Conservation (phyloP, 2,888 invertebrate species). For the Cheilosia urbana region DNA sequence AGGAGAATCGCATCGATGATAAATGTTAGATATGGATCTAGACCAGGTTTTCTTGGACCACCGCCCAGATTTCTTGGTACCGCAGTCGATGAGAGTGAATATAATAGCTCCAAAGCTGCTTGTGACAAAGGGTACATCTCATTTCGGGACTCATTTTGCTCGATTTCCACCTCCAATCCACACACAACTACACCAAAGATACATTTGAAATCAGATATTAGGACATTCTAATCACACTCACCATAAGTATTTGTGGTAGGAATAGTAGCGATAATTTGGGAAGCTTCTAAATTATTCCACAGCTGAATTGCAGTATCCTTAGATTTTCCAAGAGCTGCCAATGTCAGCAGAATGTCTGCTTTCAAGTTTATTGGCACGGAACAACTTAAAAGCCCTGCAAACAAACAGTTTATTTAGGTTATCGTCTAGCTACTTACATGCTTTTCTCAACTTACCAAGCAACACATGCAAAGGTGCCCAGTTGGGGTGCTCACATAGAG, state of each 20-base stretch:
- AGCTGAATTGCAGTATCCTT: slow-evolving; percentile 91
- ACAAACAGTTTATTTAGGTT: neutral
- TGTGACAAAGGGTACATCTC: slow-evolving; percentile 95
- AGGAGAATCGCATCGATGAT: slow-evolving; percentile 91
- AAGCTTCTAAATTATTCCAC: slow-evolving; percentile 94
- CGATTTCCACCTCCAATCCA: slow-evolving; percentile 92
- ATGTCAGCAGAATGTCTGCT: slow-evolving; percentile 90
- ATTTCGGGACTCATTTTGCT: slow-evolving; percentile 95
- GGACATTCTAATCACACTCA: slow-evolving; percentile 34
- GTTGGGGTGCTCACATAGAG: slow-evolving; percentile 93
- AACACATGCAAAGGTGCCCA: slow-evolving; percentile 93
- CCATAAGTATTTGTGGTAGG: slow-evolving; percentile 86
- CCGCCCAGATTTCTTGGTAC: slow-evolving; percentile 91
- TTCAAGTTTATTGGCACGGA: slow-evolving; percentile 94
- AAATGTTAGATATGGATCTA: slow-evolving; percentile 95
- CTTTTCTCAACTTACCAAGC: slow-evolving; percentile 85
- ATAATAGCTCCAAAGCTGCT: slow-evolving; percentile 91
- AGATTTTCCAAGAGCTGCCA: slow-evolving; percentile 92
- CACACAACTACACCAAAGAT: slow-evolving; percentile 78
- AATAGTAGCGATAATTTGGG: slow-evolving; percentile 90
- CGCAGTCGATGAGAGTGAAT: slow-evolving; percentile 89
- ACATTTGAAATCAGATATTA: neutral
- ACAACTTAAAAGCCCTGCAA: slow-evolving; percentile 91
- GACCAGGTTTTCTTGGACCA: slow-evolving; percentile 91
- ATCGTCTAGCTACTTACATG: neutral